Percentiles rank a stretch among this genome's conserved stretches.
Evolutionary conservation across 2,888 invertebrate species (phyloP).

Genomic region (Gerris lacustris): DNA sequence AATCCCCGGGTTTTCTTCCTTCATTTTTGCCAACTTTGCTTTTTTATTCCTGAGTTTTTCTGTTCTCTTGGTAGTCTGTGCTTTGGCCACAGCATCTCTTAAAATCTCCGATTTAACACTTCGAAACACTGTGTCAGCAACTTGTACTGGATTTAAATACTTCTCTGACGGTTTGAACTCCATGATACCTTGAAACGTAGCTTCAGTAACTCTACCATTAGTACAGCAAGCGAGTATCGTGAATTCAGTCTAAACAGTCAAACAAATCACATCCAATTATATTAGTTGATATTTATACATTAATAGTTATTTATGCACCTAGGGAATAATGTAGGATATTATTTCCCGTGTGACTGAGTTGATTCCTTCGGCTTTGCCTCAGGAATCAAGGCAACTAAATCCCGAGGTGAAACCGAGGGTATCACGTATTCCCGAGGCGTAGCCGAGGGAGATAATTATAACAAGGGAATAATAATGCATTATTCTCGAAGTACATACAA

Average conservation of each 20-base stretch:
- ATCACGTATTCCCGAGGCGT: too few species aligned
- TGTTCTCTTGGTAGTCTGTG: constrained; percentile 43
- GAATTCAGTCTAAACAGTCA: constrained; percentile 33
- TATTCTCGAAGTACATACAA: too few species aligned
- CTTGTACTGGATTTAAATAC: constrained; percentile 9
- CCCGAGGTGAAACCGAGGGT: too few species aligned
- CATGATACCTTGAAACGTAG: constrained; percentile 34
- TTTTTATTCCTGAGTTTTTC: constrained; percentile 42
- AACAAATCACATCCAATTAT: not conserved
- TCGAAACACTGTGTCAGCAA: constrained; percentile 36
- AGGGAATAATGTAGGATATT: too few species aligned
- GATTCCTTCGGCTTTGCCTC: too few species aligned
- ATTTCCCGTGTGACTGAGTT: too few species aligned
- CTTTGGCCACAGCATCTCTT: constrained; percentile 46
- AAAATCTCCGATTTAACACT: constrained; percentile 49
- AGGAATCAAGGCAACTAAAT: too few species aligned
- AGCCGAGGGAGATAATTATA: too few species aligned
- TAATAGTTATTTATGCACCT: too few species aligned
- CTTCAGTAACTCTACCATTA: constrained; percentile 45
- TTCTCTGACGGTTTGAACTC: constrained; percentile 14
- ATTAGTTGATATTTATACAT: too few species aligned
- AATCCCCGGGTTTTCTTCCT: constrained; percentile 45
- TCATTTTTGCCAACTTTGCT: constrained; percentile 47
- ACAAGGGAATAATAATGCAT: too few species aligned
- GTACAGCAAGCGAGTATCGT: constrained; percentile 45